These are phyloP conservation scores for Liodrosophila aerea DNA, from an alignment of 2,888 invertebrate genomes.

Conservation along the genomic window DNA sequence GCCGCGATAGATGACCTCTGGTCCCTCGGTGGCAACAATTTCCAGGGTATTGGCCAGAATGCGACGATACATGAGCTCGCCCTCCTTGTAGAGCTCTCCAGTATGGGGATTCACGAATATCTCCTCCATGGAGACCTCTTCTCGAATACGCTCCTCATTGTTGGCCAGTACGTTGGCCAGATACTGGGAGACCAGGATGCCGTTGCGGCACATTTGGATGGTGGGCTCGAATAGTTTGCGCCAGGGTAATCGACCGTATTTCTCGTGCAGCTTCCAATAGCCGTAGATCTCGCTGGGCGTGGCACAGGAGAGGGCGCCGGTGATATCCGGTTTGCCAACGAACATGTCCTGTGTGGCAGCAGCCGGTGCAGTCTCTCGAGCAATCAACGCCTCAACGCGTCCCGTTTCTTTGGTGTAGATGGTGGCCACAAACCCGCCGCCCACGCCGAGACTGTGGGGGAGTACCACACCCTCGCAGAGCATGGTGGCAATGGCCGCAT, in stretches of 20 bases:
- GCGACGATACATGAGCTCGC: slow-evolving; percentile 86
- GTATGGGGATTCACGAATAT: slow-evolving; percentile 86
- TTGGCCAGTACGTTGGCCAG: slow-evolving; percentile 84
- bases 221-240: slow-evolving; percentile 89
- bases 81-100: slow-evolving; percentile 80
- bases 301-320: slow-evolving; percentile 85
- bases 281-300: slow-evolving; percentile 95
- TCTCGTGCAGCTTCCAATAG: slow-evolving; percentile 89
- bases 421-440: slow-evolving; percentile 94
- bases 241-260: slow-evolving; percentile 91
- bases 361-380: slow-evolving; percentile 90
- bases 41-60: slow-evolving; percentile 88
- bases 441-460: slow-evolving; percentile 92
- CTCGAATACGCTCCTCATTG: slow-evolving; percentile 84
- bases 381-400: slow-evolving; percentile 86
- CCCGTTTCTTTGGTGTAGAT: slow-evolving; percentile 87
- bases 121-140: slow-evolving; percentile 85
- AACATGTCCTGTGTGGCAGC: slow-evolving; percentile 88
- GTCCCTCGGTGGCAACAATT: slow-evolving; percentile 87
- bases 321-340: slow-evolving; percentile 79
- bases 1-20: slow-evolving; percentile 90
- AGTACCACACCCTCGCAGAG: slow-evolving; percentile 93
- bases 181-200: slow-evolving; percentile 87
- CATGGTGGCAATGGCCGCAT: slow-evolving; percentile 92
- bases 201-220: slow-evolving; percentile 89